Conservation (phyloP, 2,797 vertebrate species). For the Dendrocincla fuliginosa region DNA sequence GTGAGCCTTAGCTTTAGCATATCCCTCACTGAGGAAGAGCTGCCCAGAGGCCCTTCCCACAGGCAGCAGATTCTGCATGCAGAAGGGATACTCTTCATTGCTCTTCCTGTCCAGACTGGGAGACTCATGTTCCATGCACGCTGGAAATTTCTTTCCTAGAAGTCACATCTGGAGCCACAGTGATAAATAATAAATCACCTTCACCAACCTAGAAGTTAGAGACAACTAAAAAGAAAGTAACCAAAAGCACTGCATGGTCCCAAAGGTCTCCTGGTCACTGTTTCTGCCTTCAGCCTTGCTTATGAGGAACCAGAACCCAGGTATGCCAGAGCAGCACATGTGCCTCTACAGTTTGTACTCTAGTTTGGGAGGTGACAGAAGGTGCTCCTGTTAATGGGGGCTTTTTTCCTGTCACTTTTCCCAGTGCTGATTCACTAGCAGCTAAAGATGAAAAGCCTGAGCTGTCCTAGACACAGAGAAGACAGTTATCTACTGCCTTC, state of each 20-base stretch:
- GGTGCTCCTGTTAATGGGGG: neutral
- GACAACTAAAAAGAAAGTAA: neutral
- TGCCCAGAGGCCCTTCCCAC: neutral
- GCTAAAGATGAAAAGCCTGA: conserved; percentile 11
- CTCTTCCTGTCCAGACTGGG: neutral
- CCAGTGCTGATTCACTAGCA: neutral
- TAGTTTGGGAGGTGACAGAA: neutral
- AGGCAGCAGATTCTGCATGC: neutral
- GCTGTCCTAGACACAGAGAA: neutral
- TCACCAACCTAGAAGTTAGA: neutral
- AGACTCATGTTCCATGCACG: rapidly evolving
- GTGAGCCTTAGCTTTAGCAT: neutral
- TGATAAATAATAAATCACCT: neutral
- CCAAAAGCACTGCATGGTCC: neutral
- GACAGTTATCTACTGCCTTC: neutral
- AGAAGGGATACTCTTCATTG: neutral
- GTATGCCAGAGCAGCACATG: neutral
- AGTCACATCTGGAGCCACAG: neutral
- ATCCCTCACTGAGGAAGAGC: neutral
- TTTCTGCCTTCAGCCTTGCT: neutral
- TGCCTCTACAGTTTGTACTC: neutral
- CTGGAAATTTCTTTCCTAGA: neutral
- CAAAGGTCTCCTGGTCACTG: neutral
- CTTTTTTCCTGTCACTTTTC: neutral
- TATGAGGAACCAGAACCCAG: neutral